These are phyloP conservation scores for Sceloporus undulatus DNA, from an alignment of 2,113 vertebrate species.

Conservation along the genomic window DNA sequence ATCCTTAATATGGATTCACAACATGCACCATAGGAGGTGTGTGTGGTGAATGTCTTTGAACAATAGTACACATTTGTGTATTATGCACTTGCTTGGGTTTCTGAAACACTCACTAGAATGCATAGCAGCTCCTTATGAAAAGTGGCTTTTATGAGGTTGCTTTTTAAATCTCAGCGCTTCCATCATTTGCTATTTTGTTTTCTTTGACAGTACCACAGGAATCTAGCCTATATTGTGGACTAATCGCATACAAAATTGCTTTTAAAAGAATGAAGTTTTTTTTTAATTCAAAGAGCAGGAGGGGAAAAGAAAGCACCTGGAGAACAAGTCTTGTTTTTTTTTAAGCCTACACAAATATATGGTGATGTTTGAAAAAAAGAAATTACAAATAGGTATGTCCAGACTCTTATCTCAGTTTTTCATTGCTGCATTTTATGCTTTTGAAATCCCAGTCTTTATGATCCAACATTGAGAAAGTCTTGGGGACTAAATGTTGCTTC, in stretches of 20 bases:
- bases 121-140: neutral
- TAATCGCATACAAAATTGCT: slow-evolving; percentile 43
- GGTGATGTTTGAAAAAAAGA: neutral
- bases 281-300: slow-evolving; percentile 33
- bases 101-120: slow-evolving; percentile 25
- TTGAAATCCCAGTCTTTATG: slow-evolving; percentile 48
- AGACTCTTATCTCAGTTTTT: slow-evolving; percentile 49
- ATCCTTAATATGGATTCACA: slow-evolving; percentile 8
- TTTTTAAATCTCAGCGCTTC: slow-evolving; percentile 21
- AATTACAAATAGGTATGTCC: slow-evolving; percentile 45
- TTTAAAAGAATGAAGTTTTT: slow-evolving; percentile 27
- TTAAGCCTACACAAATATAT: neutral
- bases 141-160: slow-evolving; percentile 14
- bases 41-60: neutral
- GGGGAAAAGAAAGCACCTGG: slow-evolving; percentile 37
- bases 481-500: slow-evolving; percentile 10
- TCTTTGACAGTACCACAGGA: slow-evolving; percentile 2
- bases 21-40: neutral
- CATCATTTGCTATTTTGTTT: slow-evolving; percentile 22
- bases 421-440: slow-evolving; percentile 42
- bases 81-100: neutral
- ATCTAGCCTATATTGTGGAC: slow-evolving; percentile 29
- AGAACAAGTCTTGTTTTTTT: neutral
- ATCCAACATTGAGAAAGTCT: slow-evolving; percentile 59
- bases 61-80: accelerated